Base-by-base conservation (phyloP, 2,797 vertebrate genomes). In the Sebastes steindachneri region DNA sequence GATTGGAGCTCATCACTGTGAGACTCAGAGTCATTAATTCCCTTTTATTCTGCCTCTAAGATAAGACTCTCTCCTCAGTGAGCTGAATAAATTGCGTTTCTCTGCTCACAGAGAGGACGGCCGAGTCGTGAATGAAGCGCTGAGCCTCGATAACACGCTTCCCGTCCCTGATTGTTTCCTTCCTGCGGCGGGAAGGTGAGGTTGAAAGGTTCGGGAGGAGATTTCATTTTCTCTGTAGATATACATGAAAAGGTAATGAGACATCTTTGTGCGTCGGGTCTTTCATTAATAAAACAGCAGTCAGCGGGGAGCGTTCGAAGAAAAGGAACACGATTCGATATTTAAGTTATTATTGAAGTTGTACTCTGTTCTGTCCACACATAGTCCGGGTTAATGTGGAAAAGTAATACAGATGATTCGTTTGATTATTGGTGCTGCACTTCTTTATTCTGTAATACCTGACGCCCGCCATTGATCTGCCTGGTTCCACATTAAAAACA, bases 221-320 rank as follows among this genome's bases (percentile, higher is more conserved):
- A 74, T 82, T 85, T 75, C 45, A 83, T 82, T 83, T 84, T 79
- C 79, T 77, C 70, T 54, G 77, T 31, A 68, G 83, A 85, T 65
- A 80, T 58, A 75, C 78, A 77, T 80, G 72, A 69, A 51, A 80
- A 74, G 81, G 65, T 88, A 88, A 91, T 82, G 79, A 89, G 84
- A 75, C 62, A 51, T 79, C 79, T 83, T 77, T 83, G 72, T 78
- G 73, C 45, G 15, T 62, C 28, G 2, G 9, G 58, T 19, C 4
- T 69, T 60, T 72, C 71, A 75, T 89, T 82, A 81, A 75, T 75
- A 54, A 77, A 75, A 33, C 64, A 68, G 64, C 75, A 29, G 65
- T 85, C 45, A 17, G 79, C 7, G 11, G 60, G 63, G 66, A 58
- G 54, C 28, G 4, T 60, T 45, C 1, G 2, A 17, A 41, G 73